phyloP scores from a whole-genome alignment of 1,140 invertebrate species.

The Octopus sinensis region DNA sequence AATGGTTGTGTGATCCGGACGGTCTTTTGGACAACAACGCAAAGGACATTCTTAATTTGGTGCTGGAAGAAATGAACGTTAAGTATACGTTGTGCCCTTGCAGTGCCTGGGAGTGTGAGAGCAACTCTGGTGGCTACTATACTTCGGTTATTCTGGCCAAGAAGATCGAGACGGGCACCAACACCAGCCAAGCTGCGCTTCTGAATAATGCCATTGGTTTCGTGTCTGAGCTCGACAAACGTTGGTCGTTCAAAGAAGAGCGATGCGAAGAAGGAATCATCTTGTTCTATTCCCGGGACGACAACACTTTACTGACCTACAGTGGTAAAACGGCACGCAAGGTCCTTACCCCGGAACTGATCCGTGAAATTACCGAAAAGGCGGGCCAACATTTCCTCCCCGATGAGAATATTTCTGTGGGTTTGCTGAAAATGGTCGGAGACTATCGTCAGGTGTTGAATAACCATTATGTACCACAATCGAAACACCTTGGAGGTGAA shows the following conservation, averaged over 20 bases:
- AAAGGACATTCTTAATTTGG: background rate
- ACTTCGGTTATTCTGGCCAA: background rate
- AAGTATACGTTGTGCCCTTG: background rate
- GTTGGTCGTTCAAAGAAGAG: background rate
- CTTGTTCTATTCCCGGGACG: background rate
- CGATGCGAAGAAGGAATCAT: slow-evolving; percentile 3
- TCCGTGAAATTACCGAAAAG: background rate
- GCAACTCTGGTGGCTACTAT: background rate
- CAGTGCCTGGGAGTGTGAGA: background rate
- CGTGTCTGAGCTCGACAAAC: background rate
- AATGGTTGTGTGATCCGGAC: background rate
- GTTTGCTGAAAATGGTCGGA: background rate
- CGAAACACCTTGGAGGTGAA: background rate
- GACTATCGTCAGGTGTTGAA: background rate
- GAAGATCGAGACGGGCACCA: background rate
- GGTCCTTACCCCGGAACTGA: background rate
- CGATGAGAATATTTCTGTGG: background rate
- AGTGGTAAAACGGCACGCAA: background rate
- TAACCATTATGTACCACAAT: background rate
- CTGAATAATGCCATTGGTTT: background rate
- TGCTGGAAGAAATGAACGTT: background rate
- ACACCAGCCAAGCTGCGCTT: background rate
- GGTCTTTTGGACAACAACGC: background rate
- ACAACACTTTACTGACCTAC: background rate
- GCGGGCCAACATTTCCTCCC: background rate